Conservation (phyloP, 1,140 invertebrate species). For the Drosophila sulfurigaster region DNA sequence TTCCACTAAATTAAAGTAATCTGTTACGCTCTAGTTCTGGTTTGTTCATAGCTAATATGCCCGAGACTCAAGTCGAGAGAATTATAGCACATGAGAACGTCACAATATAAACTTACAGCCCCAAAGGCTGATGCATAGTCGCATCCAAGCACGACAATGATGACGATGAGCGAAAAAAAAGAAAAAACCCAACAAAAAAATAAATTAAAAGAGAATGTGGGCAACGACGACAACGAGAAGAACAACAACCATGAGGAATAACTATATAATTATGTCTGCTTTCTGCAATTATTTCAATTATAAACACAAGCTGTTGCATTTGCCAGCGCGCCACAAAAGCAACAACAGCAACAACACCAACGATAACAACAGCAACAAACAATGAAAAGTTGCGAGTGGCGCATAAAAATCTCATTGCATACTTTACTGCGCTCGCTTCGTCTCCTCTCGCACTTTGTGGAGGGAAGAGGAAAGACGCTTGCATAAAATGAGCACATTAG, state of each 20-base stretch:
- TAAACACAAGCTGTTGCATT: conserved; percentile 73
- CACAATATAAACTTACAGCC: conserved; percentile 33
- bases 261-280: conserved; percentile 71
- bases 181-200: background rate
- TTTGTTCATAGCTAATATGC: background rate
- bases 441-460: background rate
- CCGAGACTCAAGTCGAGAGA: background rate
- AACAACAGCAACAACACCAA: conserved; percentile 39
- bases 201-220: conserved; percentile 20
- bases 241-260: conserved; percentile 30
- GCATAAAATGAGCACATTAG: conserved; percentile 72
- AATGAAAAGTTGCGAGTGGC: conserved; percentile 54
- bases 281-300: conserved; percentile 75
- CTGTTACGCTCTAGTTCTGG: background rate
- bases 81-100: conserved; percentile 21
- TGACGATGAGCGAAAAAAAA: conserved; percentile 34
- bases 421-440: conserved; percentile 28
- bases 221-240: conserved; percentile 15
- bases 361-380: conserved; percentile 42
- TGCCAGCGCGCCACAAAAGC: conserved; percentile 42
- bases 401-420: conserved; percentile 59
- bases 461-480: conserved; percentile 13
- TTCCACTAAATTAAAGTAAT: background rate
- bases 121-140: conserved; percentile 21
- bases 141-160: conserved; percentile 42